Conservation (phyloP, 2,888 invertebrate species). For the Lypha dubia region DNA sequence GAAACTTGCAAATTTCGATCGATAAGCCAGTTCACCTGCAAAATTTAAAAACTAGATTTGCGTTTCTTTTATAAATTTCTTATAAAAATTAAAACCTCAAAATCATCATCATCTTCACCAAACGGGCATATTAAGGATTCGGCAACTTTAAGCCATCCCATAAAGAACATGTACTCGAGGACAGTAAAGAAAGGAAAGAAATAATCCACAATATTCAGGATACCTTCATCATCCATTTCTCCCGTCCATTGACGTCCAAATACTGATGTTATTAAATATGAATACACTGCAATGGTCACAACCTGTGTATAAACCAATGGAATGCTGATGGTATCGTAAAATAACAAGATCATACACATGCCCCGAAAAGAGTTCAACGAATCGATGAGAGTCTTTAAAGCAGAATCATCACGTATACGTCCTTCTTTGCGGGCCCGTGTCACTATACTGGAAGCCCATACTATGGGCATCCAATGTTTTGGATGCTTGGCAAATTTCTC, state of each 20-base stretch:
- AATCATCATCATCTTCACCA: constrained; percentile 95
- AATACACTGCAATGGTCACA: constrained; percentile 93
- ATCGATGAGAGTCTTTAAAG: constrained; percentile 94
- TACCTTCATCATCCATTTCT: constrained; percentile 81
- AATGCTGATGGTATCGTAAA: constrained; percentile 89
- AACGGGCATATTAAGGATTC: constrained; percentile 95
- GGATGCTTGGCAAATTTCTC: constrained; percentile 89
- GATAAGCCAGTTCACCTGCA: constrained; percentile 93
- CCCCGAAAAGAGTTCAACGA: constrained; percentile 92
- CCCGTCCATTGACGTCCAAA: constrained; percentile 93
- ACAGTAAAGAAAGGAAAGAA: constrained; percentile 95
- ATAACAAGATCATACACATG: constrained; percentile 88
- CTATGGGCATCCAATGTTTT: constrained; percentile 95
- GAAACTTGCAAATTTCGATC: constrained; percentile 92
- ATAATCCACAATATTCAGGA: constrained; percentile 85
- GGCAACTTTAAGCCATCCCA: constrained; percentile 96
- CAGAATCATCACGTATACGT: constrained; percentile 93
- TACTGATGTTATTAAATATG: constrained; percentile 93
- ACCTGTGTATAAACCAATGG: constrained; percentile 94
- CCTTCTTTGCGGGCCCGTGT: constrained; percentile 94
- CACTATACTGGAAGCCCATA: constrained; percentile 95
- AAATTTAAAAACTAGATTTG: not conserved
- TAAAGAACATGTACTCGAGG: constrained; percentile 92
- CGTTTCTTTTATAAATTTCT: not conserved
- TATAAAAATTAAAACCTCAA: constrained; percentile 85